Base-by-base conservation (phyloP, 2,797 vertebrate species). In the Platalea minor region DNA sequence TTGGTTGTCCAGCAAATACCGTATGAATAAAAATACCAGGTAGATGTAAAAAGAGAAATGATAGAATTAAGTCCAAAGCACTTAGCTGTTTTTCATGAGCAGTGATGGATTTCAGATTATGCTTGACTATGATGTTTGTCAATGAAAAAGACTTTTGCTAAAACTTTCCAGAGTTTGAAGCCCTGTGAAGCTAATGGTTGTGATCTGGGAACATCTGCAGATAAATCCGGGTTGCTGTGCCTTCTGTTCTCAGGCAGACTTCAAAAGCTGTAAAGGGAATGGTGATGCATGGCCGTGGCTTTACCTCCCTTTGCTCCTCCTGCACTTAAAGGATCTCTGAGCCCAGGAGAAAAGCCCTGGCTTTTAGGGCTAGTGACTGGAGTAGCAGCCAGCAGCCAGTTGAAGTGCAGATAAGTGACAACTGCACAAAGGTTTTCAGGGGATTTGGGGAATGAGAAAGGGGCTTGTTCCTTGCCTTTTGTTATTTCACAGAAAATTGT, bases 251-350 rank as follows among this genome's bases (percentile, higher is more conserved):
- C 12, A 3, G 39, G 53, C 11, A 60, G 41, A n/a, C 35, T 65
- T 51, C 23, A 53, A 80, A 85, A 76, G 39, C 19, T n/a, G 16
- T 33, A 53, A 31, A 57, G 18, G 15, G 10, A 35, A 31, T 29
- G 9, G 8, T 64, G 45, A 33, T 43, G 9, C 6, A 31, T 48
- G 2, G 3, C 29, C 50, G 64, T 92, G 65, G 20, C 12, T 67
- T 67, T 67, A 33, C 9, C 39, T 82, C 29, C 26, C 43, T 51
- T 33, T 78, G 19, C 35, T 75, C 2, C 41, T 63, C 15, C 51
- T 3, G 3, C 39, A 77, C 1, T 35, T 69, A 1, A 0, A 43
- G 29, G 19, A 65, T 83, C 26, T 35, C 21, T 50, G 3, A 45
- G 19, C 35, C 21, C 29, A 10, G 0, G 2, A 39, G 46, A 73